Conservation (phyloP, 2,888 invertebrate genomes). For the Trissolcus japonicus region DNA sequence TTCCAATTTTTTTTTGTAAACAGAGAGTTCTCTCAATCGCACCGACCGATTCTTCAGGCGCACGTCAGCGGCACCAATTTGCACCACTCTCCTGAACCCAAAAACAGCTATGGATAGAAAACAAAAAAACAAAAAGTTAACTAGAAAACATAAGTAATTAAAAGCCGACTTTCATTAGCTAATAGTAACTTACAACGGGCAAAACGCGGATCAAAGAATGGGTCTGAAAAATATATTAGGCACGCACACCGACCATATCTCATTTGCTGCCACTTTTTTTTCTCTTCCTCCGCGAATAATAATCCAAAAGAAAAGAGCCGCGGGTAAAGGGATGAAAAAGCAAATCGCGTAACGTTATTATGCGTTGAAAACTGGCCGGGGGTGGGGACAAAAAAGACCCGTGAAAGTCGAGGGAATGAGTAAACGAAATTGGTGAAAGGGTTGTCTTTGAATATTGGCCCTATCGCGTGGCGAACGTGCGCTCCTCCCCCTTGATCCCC, state of each 20-base stretch:
- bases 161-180: conserved; percentile 39
- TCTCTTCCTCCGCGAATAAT: neutral
- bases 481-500: too few species aligned
- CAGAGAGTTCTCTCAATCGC: too few species aligned
- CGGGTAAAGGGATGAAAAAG: neutral
- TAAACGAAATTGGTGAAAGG: neutral
- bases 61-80: too few species aligned
- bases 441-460: conserved; percentile 2
- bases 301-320: conserved; percentile 2
- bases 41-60: too few species aligned
- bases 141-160: conserved; percentile 22
- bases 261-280: neutral
- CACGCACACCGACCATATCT: neutral
- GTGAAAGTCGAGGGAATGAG: neutral
- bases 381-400: neutral
- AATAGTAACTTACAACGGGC: conserved; percentile 21
- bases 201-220: conserved; percentile 27
- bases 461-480: neutral
- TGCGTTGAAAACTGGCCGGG: neutral
- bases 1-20: too few species aligned
- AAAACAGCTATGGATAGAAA: too few species aligned
- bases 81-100: too few species aligned
- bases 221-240: conserved; percentile 19
- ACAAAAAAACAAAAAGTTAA: neutral
- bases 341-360: conserved; percentile 11